phyloP scores from a whole-genome alignment of 1,140 invertebrate species.

The Caenorhabditis elegans region DNA sequence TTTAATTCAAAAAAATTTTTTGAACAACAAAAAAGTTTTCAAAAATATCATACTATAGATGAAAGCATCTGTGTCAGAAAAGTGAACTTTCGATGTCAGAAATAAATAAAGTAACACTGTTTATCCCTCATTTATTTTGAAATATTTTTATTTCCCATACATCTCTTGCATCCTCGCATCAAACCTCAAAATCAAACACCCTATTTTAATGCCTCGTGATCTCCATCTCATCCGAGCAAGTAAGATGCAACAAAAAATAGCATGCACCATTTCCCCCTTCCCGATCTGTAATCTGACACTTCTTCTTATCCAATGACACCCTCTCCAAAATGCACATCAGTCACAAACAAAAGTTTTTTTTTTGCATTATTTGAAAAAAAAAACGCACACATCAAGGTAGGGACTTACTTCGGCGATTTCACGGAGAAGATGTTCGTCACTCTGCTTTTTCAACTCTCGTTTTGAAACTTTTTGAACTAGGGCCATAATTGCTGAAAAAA shows the following conservation, averaged over 20 bases:
- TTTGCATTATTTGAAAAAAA: background rate
- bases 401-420: constrained; percentile 61
- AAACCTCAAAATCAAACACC: background rate
- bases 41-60: background rate
- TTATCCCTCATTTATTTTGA: too few relatives aligned
- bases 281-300: background rate
- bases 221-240: too few relatives aligned
- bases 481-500: constrained; percentile 56
- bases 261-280: too few relatives aligned
- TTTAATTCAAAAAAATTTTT: too few relatives aligned
- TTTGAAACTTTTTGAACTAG: constrained; percentile 53
- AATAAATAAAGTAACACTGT: too few relatives aligned
- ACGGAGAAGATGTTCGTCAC: constrained; percentile 54
- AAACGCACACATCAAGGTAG: background rate
- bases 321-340: background rate
- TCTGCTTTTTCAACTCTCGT: constrained; percentile 60
- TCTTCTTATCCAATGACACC: background rate
- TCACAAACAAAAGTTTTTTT: background rate
- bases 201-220: background rate
- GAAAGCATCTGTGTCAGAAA: too few relatives aligned
- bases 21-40: background rate
- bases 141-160: too few relatives aligned
- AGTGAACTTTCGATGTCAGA: too few relatives aligned
- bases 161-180: too few relatives aligned
- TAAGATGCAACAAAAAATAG: too few relatives aligned